These are phyloP conservation scores for Paramuricea clavata DNA, from an alignment of 92 coral and sea anemone genomes.

Conservation along the genomic window DNA sequence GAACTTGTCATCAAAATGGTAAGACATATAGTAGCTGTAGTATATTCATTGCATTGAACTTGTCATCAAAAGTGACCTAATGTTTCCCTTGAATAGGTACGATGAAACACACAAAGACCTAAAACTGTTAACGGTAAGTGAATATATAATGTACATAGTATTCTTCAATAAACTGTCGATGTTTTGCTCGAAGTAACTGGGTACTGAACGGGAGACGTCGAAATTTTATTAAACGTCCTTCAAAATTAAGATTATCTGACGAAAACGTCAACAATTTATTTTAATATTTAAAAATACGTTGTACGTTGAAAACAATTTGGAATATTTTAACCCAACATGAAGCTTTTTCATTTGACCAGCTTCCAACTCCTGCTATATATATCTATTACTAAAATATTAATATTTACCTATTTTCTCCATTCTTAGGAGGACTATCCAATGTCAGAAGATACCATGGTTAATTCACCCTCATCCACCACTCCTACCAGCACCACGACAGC, in stretches of 20 bases:
- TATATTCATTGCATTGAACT: no score
- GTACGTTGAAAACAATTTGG: no score
- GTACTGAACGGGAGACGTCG: not conserved
- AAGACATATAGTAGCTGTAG: no score
- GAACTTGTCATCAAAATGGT: no score
- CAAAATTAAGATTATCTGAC: no score
- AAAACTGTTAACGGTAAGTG: constrained; percentile 26
- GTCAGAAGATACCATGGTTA: constrained; percentile 47
- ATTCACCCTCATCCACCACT: constrained; percentile 72
- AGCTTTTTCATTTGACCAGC: no score
- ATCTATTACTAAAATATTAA: not conserved
- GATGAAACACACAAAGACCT: constrained; percentile 30
- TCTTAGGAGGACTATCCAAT: constrained; percentile 24
- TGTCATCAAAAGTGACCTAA: not conserved
- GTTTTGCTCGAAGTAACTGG: not conserved
- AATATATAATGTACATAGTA: not conserved
- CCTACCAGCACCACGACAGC: constrained; percentile 80
- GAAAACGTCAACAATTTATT: no score
- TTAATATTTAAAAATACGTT: no score
- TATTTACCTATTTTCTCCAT: not conserved
- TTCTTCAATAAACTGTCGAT: not conserved
- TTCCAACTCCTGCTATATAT: not conserved
- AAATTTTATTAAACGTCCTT: not conserved
- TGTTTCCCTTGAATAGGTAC: constrained; percentile 1
- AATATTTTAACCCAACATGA: no score